A percentile compares a stretch with the other conserved stretches of the same genome.
phyloP scores from a whole-genome alignment of 2,888 invertebrate genomes.

The Drosophila anomalata region DNA sequence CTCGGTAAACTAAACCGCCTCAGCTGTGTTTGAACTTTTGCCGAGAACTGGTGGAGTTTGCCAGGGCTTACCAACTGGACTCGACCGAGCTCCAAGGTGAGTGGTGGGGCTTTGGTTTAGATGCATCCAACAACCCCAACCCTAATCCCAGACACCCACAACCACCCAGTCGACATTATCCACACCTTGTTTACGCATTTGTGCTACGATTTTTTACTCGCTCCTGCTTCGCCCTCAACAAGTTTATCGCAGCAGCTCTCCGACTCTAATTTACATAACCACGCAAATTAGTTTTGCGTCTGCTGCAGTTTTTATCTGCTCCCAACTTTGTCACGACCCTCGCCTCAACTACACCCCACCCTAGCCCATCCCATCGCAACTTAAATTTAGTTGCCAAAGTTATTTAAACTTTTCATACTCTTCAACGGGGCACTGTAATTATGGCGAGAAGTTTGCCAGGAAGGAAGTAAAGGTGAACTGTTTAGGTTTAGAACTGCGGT shows the following conservation, averaged over 20 bases:
- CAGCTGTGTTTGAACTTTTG: slow-evolving; percentile 44
- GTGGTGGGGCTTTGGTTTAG: slow-evolving; percentile 20
- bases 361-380: slow-evolving; percentile 43
- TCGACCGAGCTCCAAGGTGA: slow-evolving; percentile 5
- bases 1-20: slow-evolving; percentile 22
- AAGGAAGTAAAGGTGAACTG: background rate
- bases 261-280: slow-evolving; percentile 77
- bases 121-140: background rate
- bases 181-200: slow-evolving; percentile 62
- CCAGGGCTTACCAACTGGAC: slow-evolving; percentile 10
- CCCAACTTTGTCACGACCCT: slow-evolving; percentile 72
- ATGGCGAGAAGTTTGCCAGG: slow-evolving; percentile 13
- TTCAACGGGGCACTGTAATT: slow-evolving; percentile 12
- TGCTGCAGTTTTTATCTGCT: slow-evolving; percentile 77
- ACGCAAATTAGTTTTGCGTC: slow-evolving; percentile 78
- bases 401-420: slow-evolving; percentile 69
- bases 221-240: slow-evolving; percentile 59
- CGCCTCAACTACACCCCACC: background rate
- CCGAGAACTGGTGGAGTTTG: slow-evolving; percentile 16
- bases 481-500: background rate
- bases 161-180: slow-evolving; percentile 17
- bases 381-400: slow-evolving; percentile 79
- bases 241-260: slow-evolving; percentile 71
- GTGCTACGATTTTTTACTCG: slow-evolving; percentile 49
- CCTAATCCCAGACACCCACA: background rate